Evolutionary conservation across 2,797 vertebrate species (phyloP).

Genomic region (Jordanella pulchra): DNA sequence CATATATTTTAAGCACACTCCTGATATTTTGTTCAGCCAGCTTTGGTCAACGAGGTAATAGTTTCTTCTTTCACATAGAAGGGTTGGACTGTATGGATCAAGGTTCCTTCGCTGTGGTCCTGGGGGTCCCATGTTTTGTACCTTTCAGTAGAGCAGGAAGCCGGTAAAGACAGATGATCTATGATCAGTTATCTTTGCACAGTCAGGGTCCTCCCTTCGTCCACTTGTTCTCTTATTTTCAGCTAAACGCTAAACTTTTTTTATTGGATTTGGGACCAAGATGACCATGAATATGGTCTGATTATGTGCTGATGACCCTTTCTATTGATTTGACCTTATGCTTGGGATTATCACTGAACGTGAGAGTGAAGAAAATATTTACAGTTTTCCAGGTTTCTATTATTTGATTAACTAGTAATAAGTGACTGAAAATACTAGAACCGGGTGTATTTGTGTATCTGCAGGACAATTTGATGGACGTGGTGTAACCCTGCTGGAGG

Average conservation of each 20-base stretch:
- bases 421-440: too few species aligned
- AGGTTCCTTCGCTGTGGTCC: too few species aligned
- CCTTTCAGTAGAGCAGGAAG: too few species aligned
- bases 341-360: neutral
- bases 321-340: neutral
- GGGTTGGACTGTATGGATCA: neutral
- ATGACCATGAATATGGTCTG: neutral
- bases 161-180: too few species aligned
- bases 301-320: neutral
- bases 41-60: neutral
- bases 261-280: neutral
- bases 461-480: conserved; percentile 91
- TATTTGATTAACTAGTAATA: too few species aligned
- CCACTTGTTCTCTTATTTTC: neutral
- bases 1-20: neutral
- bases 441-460: conserved; percentile 1
- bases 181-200: neutral
- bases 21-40: neutral
- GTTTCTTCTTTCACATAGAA: neutral
- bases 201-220: neutral
- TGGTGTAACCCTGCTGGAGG: conserved; percentile 94
- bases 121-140: too few species aligned
- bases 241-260: neutral
- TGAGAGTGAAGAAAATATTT: neutral
- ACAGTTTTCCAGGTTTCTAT: neutral